phyloP scores from a whole-genome alignment of 2,113 vertebrate species.

The Puma concolor region DNA sequence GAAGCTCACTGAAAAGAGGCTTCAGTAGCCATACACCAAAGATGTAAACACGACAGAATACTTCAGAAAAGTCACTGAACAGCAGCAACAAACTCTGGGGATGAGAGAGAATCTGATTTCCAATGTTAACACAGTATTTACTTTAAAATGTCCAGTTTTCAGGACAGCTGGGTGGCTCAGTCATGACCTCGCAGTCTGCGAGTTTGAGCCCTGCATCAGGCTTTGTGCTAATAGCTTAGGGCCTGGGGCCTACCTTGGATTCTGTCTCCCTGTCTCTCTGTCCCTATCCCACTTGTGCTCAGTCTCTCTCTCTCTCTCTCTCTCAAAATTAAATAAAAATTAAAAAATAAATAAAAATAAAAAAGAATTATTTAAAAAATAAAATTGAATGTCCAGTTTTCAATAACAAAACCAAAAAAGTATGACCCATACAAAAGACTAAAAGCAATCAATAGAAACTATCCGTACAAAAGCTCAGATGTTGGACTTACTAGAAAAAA shows the following conservation, averaged over 20 bases:
- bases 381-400: too few relatives aligned
- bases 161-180: too few relatives aligned
- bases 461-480: background rate
- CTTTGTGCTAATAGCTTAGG: too few relatives aligned
- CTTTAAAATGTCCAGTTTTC: background rate
- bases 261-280: too few relatives aligned
- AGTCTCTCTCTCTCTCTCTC: too few relatives aligned
- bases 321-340: background rate
- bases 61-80: background rate
- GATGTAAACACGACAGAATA: background rate
- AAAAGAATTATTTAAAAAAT: background rate
- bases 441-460: background rate
- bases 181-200: too few relatives aligned
- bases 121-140: background rate
- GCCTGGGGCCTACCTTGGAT: too few relatives aligned
- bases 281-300: too few relatives aligned
- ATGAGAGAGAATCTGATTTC: background rate
- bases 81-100: background rate
- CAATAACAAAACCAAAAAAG: too few relatives aligned
- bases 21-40: background rate
- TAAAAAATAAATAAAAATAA: background rate
- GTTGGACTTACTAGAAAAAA: background rate
- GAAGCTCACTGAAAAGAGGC: background rate
- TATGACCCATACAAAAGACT: background rate
- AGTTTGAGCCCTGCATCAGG: too few relatives aligned